Percentiles rank a stretch among this genome's conserved stretches.
Evolutionary conservation across 1,140 invertebrate species (phyloP).

Genomic region (Cyclina sinensis): DNA sequence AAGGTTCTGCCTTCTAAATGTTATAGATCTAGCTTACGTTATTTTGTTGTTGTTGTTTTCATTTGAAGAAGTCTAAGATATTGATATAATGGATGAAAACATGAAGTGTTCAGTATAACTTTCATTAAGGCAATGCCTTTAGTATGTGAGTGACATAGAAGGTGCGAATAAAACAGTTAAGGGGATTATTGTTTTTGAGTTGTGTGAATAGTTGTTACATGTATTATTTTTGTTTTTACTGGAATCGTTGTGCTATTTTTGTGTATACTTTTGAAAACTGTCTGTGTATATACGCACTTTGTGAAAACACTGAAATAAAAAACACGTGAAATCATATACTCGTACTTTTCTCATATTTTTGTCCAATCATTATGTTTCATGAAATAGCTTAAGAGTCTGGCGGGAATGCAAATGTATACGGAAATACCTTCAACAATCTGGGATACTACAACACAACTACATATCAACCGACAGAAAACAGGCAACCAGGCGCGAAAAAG

Average conservation of each 20-base stretch:
- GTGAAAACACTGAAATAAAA: slow-evolving; percentile 47
- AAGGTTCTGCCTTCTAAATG: not conserved
- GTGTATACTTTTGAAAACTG: slow-evolving; percentile 41
- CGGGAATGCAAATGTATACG: too few species aligned
- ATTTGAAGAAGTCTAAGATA: not conserved
- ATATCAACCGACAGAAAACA: too few species aligned
- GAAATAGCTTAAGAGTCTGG: too few species aligned
- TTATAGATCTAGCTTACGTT: not conserved
- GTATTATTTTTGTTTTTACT: slow-evolving; percentile 41
- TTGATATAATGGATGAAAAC: not conserved
- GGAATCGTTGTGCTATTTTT: slow-evolving; percentile 58
- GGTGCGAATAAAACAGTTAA: not conserved
- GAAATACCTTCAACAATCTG: too few species aligned
- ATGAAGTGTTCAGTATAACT: not conserved
- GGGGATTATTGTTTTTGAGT: slow-evolving; percentile 11
- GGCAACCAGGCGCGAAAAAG: too few species aligned
- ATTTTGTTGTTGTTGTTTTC: not conserved
- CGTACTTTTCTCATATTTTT: too few species aligned
- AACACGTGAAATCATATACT: slow-evolving; percentile 12
- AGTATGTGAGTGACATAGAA: not conserved
- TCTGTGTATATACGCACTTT: slow-evolving; percentile 48
- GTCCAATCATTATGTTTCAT: too few species aligned
- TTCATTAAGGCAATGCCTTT: not conserved
- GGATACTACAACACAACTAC: too few species aligned
- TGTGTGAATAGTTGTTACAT: slow-evolving; percentile 40